Base-by-base conservation (phyloP, 2,888 invertebrate genomes). In the Coecobrya sp. region DNA sequence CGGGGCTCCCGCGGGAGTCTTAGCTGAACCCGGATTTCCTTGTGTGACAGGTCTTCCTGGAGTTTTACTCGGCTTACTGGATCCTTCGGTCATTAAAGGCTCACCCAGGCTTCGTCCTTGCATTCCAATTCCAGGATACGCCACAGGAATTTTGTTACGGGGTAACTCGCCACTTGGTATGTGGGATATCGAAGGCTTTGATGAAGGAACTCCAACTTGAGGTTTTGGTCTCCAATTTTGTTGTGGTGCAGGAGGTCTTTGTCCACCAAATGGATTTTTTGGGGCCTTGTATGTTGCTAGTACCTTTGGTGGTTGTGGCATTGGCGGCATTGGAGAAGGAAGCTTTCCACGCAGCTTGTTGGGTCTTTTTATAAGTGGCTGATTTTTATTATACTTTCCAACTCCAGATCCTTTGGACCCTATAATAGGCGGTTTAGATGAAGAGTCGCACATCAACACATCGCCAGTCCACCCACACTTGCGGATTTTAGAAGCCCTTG, bases 381-480 rank as follows among this genome's bases (percentile, higher is more conserved):
- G 79, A 3, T 79, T 52, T 16, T 79, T 79, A 0, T 62, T 59
- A 19, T 22, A 2, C 22, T 62, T 22, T 11, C 25, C 25, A 4
- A 7, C n/a, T 22, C 62, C 0, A 4, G 22, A 22, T 27, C 25
- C 7, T 49, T 30, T 5, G n/a, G 10, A 5, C 25, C 79, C 79
- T 27, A 19, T 52, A 19, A 0, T 59, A 7, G 1, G 25, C 52
- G 10, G 49, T 1, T 49, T 49, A 13, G 42, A 7, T 10, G 1
- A 11, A 7, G 81, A 49, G 8, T 90, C 85, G 49, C 90, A 90
- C 45, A 76, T 16, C 49, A 90, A 52, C 10, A 76, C 30, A 19
- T 19, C 27, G 3, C 85, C 90, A 65, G 49, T 27, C 90, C 90
- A 90, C 3, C 27, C 73, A 49, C 90, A 90, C 1, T n/a, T n/a